Base-by-base conservation (phyloP, 2,113 vertebrate species). In the Nipponia nippon region DNA sequence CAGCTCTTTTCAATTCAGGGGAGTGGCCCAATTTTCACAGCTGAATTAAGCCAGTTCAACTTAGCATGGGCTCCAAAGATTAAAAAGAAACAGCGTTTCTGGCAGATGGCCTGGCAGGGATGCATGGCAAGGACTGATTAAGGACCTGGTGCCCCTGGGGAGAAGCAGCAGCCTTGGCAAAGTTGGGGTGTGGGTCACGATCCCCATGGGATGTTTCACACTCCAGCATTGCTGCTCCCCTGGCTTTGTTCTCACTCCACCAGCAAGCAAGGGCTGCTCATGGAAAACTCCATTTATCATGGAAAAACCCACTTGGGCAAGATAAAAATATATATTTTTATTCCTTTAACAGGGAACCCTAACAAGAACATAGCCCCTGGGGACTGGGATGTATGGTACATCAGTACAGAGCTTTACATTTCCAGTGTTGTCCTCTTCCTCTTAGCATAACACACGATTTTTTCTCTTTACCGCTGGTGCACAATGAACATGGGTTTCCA, bases 131-230 rank as follows among this genome's bases (percentile, higher is more conserved):
- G 30, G 11, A 38, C 52, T 49, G 34, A 30, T 13, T 46, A 21
- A 65, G 65, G 46, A 80, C 7, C 27, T 71, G 52, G 38, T 72
- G 44, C 8, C 27, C 15, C 22, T 26, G 13, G 4, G 40, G 19
- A 55, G 53, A 29, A 62, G 26, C 40, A 55, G 30, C 40, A 61
- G 30, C 30, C 38, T 42, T 16, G 32, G 10, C 1, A 4, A 40
- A 7, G 9, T 2, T 49, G 36, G 34, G 10, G 2, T 66, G 13
- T 32, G 29, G 15, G 47, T 77, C 47, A 36, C 0, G 0, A 25
- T 52, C 32, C 58, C 49, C 13, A 17, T 3, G 32, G 27, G 14
- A 5, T 9, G 9, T 30, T 86, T 71, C 22, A 58, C 50, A 58
- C 21, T 63, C 21, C 47, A 55, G 3, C 5, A 11, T 8, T 63